These are phyloP conservation scores for Pectinophora gossypiella DNA, from an alignment of 1,140 invertebrate genomes.

Conservation along the genomic window DNA sequence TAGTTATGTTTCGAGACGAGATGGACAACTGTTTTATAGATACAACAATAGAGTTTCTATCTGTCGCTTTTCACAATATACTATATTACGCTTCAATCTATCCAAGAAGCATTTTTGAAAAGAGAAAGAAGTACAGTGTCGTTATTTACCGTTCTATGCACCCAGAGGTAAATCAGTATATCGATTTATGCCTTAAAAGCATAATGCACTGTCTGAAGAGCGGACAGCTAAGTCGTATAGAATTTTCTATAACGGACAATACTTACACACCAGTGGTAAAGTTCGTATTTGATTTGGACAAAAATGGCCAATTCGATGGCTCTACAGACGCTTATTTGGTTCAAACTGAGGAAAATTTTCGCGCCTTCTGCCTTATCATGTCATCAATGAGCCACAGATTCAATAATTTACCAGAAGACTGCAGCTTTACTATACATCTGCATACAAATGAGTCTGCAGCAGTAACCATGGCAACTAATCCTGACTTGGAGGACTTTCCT, in stretches of 20 bases:
- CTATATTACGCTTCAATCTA: constrained; percentile 76
- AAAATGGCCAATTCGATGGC: constrained; percentile 32
- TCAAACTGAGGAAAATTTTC: constrained; percentile 76
- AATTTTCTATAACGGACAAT: constrained; percentile 61
- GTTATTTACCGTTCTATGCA: constrained; percentile 75
- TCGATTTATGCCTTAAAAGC: constrained; percentile 73
- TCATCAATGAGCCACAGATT: constrained; percentile 65
- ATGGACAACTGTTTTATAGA: constrained; percentile 62
- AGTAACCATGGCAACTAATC: constrained; percentile 65
- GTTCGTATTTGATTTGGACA: constrained; percentile 76
- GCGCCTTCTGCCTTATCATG: constrained; percentile 77
- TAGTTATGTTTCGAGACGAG: no score
- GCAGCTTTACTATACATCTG: constrained; percentile 75
- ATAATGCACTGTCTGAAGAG: constrained; percentile 60
- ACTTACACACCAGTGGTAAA: constrained; percentile 61
- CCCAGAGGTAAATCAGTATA: constrained; percentile 78
- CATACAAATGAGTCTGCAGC: constrained; percentile 76
- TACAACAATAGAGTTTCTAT: constrained; percentile 75
- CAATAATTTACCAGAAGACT: constrained; percentile 68
- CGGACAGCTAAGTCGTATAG: constrained; percentile 61
- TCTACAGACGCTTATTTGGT: constrained; percentile 76
- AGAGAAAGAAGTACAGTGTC: constrained; percentile 76
- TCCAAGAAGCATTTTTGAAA: constrained; percentile 76
- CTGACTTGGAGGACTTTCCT: constrained; percentile 75
- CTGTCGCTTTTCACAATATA: constrained; percentile 77